A percentile compares a stretch with the other conserved stretches of the same genome.
Evolutionary conservation across 2,797 vertebrate genomes (phyloP).

Genomic region (Ciconia nigra): DNA sequence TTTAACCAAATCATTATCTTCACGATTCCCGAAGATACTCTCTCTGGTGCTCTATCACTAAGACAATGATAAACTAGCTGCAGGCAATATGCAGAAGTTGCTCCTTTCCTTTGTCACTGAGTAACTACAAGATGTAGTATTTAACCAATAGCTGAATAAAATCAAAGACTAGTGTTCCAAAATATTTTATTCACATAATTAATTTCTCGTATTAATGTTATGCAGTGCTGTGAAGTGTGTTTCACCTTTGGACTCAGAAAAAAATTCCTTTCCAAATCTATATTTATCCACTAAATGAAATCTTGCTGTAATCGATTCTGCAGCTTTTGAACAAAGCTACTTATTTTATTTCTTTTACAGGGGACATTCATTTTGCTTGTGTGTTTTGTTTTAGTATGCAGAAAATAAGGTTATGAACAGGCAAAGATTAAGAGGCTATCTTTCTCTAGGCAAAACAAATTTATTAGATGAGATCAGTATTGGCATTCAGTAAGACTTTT

Average conservation of each 20-base stretch:
- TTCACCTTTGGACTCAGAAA: slow-evolving; percentile 1
- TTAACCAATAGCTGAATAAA: background rate
- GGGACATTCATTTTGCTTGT: background rate
- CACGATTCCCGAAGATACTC: background rate
- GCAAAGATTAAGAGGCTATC: background rate
- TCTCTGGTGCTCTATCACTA: background rate
- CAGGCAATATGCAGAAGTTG: background rate
- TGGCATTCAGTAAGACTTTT: background rate
- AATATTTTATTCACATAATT: background rate
- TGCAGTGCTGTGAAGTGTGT: background rate
- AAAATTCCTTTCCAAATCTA: background rate
- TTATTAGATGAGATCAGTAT: background rate
- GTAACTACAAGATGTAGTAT: background rate
- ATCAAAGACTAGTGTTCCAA: background rate
- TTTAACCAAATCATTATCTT: background rate
- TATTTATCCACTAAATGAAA: background rate
- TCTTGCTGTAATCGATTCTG: background rate
- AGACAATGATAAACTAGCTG: background rate
- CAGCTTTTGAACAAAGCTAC: background rate
- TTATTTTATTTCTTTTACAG: background rate
- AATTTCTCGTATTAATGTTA: background rate
- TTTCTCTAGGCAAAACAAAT: background rate
- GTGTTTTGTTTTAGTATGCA: background rate
- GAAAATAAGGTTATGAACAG: background rate
- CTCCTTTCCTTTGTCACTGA: background rate